Conservation (phyloP, 2,888 invertebrate genomes). For the Oligia fasciuncula region DNA sequence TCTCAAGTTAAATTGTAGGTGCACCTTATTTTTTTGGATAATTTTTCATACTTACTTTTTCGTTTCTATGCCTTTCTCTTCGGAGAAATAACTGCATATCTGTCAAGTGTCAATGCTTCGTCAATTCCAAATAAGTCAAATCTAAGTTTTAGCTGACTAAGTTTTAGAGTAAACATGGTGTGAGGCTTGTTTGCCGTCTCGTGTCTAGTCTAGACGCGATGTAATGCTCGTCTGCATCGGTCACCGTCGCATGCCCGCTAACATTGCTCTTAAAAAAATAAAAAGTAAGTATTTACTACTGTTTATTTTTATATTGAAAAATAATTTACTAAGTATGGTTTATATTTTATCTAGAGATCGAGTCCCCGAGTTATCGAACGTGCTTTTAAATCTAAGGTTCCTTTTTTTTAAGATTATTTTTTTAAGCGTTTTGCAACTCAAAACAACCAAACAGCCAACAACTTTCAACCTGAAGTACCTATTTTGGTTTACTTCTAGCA, state of each 20-base stretch:
- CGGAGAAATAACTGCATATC: constrained; percentile 19
- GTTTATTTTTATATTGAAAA: constrained; percentile 8
- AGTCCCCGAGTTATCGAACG: background rate
- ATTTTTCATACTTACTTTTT: background rate
- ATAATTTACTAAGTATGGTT: background rate
- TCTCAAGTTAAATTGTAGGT: background rate
- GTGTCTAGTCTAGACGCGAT: constrained; percentile 79
- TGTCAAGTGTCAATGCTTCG: constrained; percentile 16
- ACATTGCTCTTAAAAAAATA: background rate
- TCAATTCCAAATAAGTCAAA: constrained; percentile 28
- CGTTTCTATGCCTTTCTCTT: background rate
- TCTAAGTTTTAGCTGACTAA: constrained; percentile 47
- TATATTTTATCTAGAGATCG: constrained; percentile 6
- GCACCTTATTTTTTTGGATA: background rate
- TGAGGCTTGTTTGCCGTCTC: constrained; percentile 66
- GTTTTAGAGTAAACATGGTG: constrained; percentile 64
- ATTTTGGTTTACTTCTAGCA: background rate
- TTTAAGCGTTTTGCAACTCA: background rate
- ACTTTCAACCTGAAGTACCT: background rate
- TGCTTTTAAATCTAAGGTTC: background rate
- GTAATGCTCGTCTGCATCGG: constrained; percentile 74
- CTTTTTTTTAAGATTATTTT: constrained; percentile 7
- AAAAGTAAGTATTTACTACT: background rate
- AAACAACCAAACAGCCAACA: background rate
- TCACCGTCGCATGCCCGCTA: constrained; percentile 60